Evolutionary conservation across 2,888 invertebrate genomes (phyloP), one percentile per base, ranked within the genome.

Genomic region (Melipona beecheii): DNA sequence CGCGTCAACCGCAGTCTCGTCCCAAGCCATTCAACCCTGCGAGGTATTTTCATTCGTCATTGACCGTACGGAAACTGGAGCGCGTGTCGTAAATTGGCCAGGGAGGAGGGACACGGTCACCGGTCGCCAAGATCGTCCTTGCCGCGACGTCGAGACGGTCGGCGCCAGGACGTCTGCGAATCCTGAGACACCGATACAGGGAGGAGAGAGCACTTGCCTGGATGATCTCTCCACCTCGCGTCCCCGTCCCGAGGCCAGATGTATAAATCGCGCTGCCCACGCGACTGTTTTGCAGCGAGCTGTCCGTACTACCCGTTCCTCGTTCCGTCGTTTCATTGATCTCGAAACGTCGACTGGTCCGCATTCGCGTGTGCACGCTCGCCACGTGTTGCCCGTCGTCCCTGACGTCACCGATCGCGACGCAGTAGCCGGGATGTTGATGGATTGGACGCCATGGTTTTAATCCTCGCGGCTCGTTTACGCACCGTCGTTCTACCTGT

Each of bases 81-180:
- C 78, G 54, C 78, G 73, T 64, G 75, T 58, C 68, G 36, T 49
- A 52, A 56, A 81, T 69, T 70, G 50, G n/a, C 50, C 65, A 27
- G 11, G 54, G 62, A 66, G 52, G 69, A 58, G 75, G 64, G 80
- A 66, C 81, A 84, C 79, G 89, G 88, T 89, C 88, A 82, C 76
- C 69, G 87, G 84, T 81, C 85, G 84, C 89, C 92, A 91, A 91
- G 91, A 90, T 31, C 31, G 31, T 31, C 91, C 86, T 88, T 84
- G 87, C 89, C 87, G 85, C 75, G 72, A 36, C 80, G 89, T 87
- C 88, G 85, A 81, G 83, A 86, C 86, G 74, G 82, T 78, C 54
- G 91, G 91, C 92, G 92, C 91, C 92, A 69, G 77, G 78, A 86
- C 84, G 92, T 92, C 92, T 92, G 86, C 83, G 75, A 73, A 88